Conservation (phyloP, 2,113 vertebrate genomes). For the Terrapene triunguis region DNA sequence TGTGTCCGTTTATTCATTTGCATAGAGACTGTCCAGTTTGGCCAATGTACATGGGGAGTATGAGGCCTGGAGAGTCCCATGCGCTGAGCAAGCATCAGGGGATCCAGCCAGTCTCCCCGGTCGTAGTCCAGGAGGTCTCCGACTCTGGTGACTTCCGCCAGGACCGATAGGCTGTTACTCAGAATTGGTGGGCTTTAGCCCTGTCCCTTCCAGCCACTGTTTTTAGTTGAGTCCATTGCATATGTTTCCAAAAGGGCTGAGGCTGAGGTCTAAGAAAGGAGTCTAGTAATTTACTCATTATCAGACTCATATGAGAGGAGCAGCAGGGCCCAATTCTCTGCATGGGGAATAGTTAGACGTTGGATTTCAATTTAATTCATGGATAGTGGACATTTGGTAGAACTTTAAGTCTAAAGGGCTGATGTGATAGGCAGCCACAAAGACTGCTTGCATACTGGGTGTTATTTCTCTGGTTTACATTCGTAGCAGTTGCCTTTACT, state of each 20-base stretch:
- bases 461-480: neutral
- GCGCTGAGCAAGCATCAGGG: no score
- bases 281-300: neutral
- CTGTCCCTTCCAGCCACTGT: neutral
- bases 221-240: neutral
- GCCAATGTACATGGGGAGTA: no score
- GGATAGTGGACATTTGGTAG: neutral
- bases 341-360: neutral
- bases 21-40: no score
- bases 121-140: no score
- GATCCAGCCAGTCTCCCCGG: no score
- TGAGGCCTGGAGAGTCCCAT: no score
- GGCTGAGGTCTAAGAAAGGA: neutral
- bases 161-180: neutral
- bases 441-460: neutral
- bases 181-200: neutral
- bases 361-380: neutral
- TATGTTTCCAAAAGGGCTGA: neutral
- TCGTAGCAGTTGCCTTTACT: neutral
- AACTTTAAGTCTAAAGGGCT: rapidly evolving
- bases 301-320: neutral
- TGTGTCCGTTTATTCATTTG: no score
- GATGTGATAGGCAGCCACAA: slow-evolving; percentile 3
- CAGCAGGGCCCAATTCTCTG: neutral
- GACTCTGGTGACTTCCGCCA: no score